Conservation (phyloP, 1,140 invertebrate genomes). For the Drosophila suzukii region DNA sequence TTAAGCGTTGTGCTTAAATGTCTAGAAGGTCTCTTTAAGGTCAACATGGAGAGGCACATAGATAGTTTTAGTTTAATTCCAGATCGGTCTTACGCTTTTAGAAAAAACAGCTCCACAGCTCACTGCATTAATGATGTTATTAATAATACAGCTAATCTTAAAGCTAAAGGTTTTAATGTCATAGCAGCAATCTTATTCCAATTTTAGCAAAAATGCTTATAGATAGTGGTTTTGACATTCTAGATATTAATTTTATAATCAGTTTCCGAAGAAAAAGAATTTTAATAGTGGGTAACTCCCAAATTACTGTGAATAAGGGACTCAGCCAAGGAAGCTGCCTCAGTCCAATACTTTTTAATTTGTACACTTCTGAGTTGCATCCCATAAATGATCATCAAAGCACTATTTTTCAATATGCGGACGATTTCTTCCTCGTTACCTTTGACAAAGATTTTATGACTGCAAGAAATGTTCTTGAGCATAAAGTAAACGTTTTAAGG, state of each 20-base stretch:
- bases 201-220: background rate
- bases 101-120: too few relatives aligned
- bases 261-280: background rate
- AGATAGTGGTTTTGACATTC: background rate
- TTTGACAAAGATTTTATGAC: conserved; percentile 2
- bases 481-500: conserved; percentile 1
- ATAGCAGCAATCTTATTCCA: background rate
- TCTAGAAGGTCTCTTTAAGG: too few relatives aligned
- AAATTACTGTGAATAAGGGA: too few relatives aligned
- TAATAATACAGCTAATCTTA: conserved; percentile 1
- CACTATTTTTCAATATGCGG: background rate
- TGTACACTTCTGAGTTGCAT: too few relatives aligned
- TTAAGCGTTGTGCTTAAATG: too few relatives aligned
- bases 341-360: too few relatives aligned
- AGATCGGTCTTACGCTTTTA: too few relatives aligned
- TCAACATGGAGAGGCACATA: too few relatives aligned
- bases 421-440: background rate
- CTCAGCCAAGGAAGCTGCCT: too few relatives aligned
- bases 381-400: too few relatives aligned
- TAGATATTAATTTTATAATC: conserved; percentile 1
- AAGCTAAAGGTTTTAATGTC: conserved; percentile 4
- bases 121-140: conserved; percentile 4
- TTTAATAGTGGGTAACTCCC: background rate
- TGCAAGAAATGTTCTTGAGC: conserved; percentile 4
- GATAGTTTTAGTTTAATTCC: too few relatives aligned